These are phyloP conservation scores for Eubasilissa splendida DNA, from an alignment of 2,888 invertebrate genomes.

Conservation along the genomic window DNA sequence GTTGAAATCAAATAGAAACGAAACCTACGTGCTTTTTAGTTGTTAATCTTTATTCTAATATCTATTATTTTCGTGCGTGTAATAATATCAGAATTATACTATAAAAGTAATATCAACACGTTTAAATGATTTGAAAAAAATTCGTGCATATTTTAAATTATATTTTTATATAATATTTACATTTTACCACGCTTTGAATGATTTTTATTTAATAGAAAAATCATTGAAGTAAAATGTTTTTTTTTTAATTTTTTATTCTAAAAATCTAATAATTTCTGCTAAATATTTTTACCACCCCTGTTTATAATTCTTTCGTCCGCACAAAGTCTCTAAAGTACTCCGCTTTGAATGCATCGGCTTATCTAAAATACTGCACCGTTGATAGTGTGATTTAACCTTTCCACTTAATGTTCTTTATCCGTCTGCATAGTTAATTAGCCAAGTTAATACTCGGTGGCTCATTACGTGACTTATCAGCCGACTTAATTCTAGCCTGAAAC, in stretches of 20 bases:
- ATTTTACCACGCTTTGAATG: too few species aligned
- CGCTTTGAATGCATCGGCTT: slow-evolving; percentile 46
- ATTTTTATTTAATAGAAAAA: too few species aligned
- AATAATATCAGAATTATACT: too few species aligned
- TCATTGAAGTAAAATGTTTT: neutral
- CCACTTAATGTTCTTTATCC: slow-evolving; percentile 43
- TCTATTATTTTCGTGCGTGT: too few species aligned
- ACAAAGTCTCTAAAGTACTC: slow-evolving; percentile 9
- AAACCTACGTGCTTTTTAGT: too few species aligned
- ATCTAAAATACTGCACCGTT: slow-evolving; percentile 37
- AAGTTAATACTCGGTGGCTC: slow-evolving; percentile 45
- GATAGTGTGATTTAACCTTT: slow-evolving; percentile 44
- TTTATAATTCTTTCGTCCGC: neutral
- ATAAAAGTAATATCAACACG: too few species aligned
- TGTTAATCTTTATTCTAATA: too few species aligned
- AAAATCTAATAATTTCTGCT: neutral
- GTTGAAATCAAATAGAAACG: too few species aligned
- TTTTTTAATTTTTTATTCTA: slow-evolving; percentile 5
- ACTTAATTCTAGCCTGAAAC: slow-evolving; percentile 19
- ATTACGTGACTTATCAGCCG: slow-evolving; percentile 24
- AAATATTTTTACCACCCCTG: slow-evolving; percentile 41
- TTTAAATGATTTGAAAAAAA: too few species aligned
- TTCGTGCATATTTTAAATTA: too few species aligned
- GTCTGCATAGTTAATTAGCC: slow-evolving; percentile 51
- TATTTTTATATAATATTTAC: too few species aligned